phyloP scores from a whole-genome alignment of 2,113 vertebrate genomes.

The Melanerpes formicivorus region DNA sequence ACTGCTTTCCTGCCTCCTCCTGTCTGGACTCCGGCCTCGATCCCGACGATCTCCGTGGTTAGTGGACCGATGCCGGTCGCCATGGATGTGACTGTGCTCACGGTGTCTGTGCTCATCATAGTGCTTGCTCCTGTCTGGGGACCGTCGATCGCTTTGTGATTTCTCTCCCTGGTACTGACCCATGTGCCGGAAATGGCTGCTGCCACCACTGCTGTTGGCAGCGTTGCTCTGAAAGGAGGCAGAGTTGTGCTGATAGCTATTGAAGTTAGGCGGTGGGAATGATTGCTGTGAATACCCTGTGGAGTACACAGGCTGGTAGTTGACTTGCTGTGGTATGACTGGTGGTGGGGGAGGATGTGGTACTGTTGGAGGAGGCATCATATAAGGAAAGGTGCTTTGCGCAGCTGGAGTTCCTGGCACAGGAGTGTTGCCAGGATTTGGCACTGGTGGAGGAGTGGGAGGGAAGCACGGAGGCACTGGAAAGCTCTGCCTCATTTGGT shows the following conservation, averaged over 20 bases:
- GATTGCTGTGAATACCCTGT: constrained; percentile 85
- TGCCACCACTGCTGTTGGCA: constrained; percentile 32
- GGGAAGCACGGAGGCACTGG: constrained; percentile 89
- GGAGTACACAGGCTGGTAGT: constrained; percentile 86
- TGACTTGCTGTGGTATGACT: constrained; percentile 83
- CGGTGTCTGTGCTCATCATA: constrained; percentile 87
- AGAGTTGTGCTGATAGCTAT: constrained; percentile 78
- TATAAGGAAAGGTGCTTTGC: constrained; percentile 87
- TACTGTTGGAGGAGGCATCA: constrained; percentile 85
- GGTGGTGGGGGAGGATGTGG: constrained; percentile 82
- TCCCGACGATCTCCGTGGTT: constrained; percentile 84
- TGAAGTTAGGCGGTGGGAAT: constrained; percentile 83
- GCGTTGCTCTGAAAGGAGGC: constrained; percentile 72
- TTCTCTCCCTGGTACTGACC: constrained; percentile 86
- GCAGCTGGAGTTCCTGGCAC: constrained; percentile 71
- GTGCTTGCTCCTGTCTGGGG: constrained; percentile 86
- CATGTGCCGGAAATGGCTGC: constrained; percentile 80
- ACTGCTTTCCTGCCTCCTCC: constrained; percentile 79
- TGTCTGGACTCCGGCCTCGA: constrained; percentile 86
- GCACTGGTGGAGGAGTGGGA: constrained; percentile 83
- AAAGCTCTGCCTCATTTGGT: constrained; percentile 85
- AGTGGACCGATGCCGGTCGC: constrained; percentile 82
- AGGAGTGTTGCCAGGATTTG: constrained; percentile 73
- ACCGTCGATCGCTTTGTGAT: constrained; percentile 74
- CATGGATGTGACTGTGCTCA: constrained; percentile 79